Evolutionary conservation across 2,797 vertebrate genomes (phyloP).

Genomic region (Harpagifer antarcticus): DNA sequence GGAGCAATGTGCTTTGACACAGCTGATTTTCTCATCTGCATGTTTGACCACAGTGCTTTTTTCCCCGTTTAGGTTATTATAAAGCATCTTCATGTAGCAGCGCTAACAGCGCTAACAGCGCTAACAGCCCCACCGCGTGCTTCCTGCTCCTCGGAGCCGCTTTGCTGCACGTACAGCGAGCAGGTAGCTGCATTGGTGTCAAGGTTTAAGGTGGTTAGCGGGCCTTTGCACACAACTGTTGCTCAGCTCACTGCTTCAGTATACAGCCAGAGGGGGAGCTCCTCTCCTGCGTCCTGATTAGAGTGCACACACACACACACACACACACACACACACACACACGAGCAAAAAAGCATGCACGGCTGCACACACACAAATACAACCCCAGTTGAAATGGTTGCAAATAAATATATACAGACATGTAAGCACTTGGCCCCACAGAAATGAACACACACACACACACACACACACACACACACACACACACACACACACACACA

Average conservation of each 20-base stretch:
- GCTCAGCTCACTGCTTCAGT: conserved; percentile 63
- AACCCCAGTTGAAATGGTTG: too few relatives aligned
- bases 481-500: not conserved
- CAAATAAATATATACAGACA: too few relatives aligned
- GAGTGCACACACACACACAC: conserved; percentile 8
- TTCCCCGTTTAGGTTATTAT: conserved; percentile 18
- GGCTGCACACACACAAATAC: too few relatives aligned
- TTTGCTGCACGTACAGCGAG: conserved; percentile 14
- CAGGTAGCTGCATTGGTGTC: conserved; percentile 60
- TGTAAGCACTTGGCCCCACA: too few relatives aligned
- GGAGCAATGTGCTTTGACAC: conserved; percentile 55
- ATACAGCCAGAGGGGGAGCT: conserved; percentile 73
- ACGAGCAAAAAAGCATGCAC: too few relatives aligned
- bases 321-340: not conserved
- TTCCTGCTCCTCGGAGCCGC: conserved; percentile 38
- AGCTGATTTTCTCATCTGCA: conserved; percentile 57
- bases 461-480: not conserved
- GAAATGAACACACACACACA: not conserved
- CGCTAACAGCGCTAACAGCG: conserved; percentile 21
- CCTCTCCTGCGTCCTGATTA: conserved; percentile 66
- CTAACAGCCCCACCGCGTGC: conserved; percentile 25
- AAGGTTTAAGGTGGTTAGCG: conserved; percentile 56
- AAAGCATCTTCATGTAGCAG: conserved; percentile 14
- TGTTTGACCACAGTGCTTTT: conserved; percentile 20
- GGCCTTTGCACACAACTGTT: conserved; percentile 70